Conservation (phyloP, 2,113 vertebrate species). For the Myrmecophaga tridactyla region DNA sequence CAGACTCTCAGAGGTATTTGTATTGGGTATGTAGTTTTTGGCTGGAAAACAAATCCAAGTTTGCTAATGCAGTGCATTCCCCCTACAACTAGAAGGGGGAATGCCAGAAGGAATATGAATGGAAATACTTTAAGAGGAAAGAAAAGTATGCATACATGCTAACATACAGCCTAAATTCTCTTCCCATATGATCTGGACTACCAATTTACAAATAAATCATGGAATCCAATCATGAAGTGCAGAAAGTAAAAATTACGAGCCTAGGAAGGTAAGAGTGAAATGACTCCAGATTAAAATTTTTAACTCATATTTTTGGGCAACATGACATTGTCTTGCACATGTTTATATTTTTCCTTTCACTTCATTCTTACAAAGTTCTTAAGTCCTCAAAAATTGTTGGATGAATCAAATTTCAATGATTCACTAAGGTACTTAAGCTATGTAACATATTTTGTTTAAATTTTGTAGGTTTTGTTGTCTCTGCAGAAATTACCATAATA, state of each 20-base stretch:
- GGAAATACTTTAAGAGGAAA: slow-evolving; percentile 44
- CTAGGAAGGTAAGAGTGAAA: neutral
- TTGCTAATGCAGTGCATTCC: slow-evolving; percentile 62
- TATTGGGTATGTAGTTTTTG: slow-evolving; percentile 77
- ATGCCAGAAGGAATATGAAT: neutral
- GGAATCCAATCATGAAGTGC: neutral
- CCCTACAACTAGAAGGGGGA: slow-evolving; percentile 62
- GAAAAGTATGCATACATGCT: slow-evolving; percentile 13
- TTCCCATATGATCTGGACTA: neutral
- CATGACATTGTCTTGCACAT: neutral
- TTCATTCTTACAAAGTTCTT: neutral
- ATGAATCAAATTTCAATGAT: neutral
- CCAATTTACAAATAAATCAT: neutral
- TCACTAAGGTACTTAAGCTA: neutral
- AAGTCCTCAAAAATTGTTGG: neutral
- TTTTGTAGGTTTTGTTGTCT: neutral
- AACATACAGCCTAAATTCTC: slow-evolving; percentile 10
- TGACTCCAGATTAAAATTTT: neutral
- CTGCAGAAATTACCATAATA: neutral
- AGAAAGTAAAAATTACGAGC: neutral
- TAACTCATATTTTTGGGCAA: neutral
- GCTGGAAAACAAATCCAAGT: slow-evolving; percentile 75
- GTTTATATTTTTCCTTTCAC: neutral
- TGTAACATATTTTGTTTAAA: neutral
- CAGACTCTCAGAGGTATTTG: slow-evolving; percentile 66